Conservation (phyloP, 2,888 invertebrate genomes). For the Calephelis perditalis region DNA sequence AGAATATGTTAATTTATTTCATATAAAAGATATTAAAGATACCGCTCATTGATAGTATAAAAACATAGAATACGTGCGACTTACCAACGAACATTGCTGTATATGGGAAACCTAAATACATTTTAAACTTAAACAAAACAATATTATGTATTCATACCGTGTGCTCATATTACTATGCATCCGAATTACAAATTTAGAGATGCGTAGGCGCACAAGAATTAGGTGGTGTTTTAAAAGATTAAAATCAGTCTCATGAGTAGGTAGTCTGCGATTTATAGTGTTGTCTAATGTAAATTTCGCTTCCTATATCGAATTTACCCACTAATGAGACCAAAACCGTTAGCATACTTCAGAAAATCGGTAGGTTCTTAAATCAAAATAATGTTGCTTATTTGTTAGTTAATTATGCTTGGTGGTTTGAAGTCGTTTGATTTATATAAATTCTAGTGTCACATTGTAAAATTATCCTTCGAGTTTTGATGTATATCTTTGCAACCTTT, state of each 20-base stretch:
- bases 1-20: too few species aligned
- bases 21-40: too few species aligned
- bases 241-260: constrained; percentile 59
- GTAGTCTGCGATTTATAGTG: constrained; percentile 65
- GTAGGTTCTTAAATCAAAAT: constrained; percentile 49
- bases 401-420: constrained; percentile 50
- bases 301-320: constrained; percentile 50
- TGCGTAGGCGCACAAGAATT: constrained; percentile 66
- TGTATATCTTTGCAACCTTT: constrained; percentile 3
- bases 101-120: constrained; percentile 62
- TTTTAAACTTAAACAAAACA: constrained; percentile 37
- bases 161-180: constrained; percentile 48
- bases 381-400: constrained; percentile 48
- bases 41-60: not conserved
- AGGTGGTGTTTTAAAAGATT: constrained; percentile 60
- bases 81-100: constrained; percentile 20
- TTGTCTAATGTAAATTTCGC: constrained; percentile 55
- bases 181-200: constrained; percentile 56
- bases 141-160: constrained; percentile 37
- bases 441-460: constrained; percentile 36
- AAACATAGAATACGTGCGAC: not conserved
- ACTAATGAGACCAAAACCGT: constrained; percentile 55
- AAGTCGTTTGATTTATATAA: constrained; percentile 34
- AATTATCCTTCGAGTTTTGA: constrained; percentile 19
- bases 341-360: constrained; percentile 35